Conservation (phyloP, 2,888 invertebrate genomes). For the Orchestes rusci region DNA sequence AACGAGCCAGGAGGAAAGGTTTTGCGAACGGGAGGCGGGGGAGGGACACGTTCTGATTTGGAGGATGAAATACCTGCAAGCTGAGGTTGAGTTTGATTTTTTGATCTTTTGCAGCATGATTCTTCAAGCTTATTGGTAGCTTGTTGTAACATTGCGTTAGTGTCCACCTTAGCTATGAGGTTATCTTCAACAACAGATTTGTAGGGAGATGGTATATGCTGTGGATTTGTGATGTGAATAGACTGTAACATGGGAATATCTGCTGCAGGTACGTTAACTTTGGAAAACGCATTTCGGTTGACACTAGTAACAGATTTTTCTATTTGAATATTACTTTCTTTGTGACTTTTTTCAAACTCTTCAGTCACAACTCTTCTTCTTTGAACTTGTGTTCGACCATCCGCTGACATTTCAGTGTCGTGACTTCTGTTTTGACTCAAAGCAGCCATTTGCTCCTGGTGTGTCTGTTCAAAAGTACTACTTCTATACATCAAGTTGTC, state of each 20-base stretch:
- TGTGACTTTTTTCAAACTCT: slow-evolving; percentile 60
- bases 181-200: background rate
- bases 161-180: slow-evolving; percentile 4
- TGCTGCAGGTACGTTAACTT: slow-evolving; percentile 31
- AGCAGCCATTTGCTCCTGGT: slow-evolving; percentile 34
- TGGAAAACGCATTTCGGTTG: slow-evolving; percentile 31
- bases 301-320: slow-evolving; percentile 42
- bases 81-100: background rate
- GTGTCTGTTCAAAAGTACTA: slow-evolving; percentile 35
- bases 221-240: slow-evolving; percentile 40
- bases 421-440: slow-evolving; percentile 31
- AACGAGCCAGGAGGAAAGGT: slow-evolving; percentile 30
- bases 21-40: slow-evolving; percentile 12
- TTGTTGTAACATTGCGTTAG: slow-evolving; percentile 10
- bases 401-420: slow-evolving; percentile 31
- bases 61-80: background rate
- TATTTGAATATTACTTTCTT: slow-evolving; percentile 58
- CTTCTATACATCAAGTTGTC: slow-evolving; percentile 15
- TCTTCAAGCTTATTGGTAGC: slow-evolving; percentile 8
- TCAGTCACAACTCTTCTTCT: slow-evolving; percentile 58
- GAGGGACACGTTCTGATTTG: background rate
- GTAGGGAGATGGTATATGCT: slow-evolving; percentile 20
- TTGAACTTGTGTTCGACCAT: slow-evolving; percentile 50
- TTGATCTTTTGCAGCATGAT: too few relatives aligned
- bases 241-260: slow-evolving; percentile 31